Evolutionary conservation across 2,888 invertebrate genomes (phyloP), one percentile per base, ranked within the genome.

Genomic region (Tiliacea citrago): DNA sequence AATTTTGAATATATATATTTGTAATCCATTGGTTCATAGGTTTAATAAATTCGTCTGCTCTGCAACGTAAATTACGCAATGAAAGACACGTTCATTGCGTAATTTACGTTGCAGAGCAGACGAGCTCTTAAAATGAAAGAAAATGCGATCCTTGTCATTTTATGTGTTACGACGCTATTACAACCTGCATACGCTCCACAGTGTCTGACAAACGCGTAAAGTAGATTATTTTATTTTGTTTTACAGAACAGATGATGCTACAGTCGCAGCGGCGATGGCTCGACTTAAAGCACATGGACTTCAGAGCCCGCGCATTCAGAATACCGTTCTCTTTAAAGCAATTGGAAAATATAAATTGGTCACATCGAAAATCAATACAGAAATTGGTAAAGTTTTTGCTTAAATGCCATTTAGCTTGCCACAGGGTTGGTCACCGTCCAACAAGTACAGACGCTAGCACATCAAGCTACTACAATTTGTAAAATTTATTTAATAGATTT

Each of bases 181-280:
- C n/a, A n/a, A n/a, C n/a, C n/a, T n/a, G 35, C 35, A 35, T 2
- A 29, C 47, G 29, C 47, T 69, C 7, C n/a, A 8, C n/a, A n/a
- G 18, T 39, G 9, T 53, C 4, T 61, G 62, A 29, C 16, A 47
- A 73, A 53, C 5, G 4, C 29, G 12, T 49, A n/a, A 60, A 49
- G 8, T 35, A 18, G 8, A 18, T 1, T 29, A 16, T 53, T 29
- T 62, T 39, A n/a, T 51, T 2, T 49, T 42, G 6, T 61, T 51
- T 73, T 42, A 9, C 55, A 98, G 99, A 98, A 97, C 98, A 98
- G 90, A 98, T 98, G 45, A 92, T 98, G 67, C 98, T 98, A 90
- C 98, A 98, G 93, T 98, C 99, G n/a, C 95, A 98, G 79, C 98
- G 98, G 86, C 98, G 98, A 67, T 97, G 98, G 93, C 86, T 94